A percentile compares a stretch with the other conserved stretches of the same genome.
Evolutionary conservation across 2,113 vertebrate species (phyloP).

Genomic region (Zosterops pallidus): DNA sequence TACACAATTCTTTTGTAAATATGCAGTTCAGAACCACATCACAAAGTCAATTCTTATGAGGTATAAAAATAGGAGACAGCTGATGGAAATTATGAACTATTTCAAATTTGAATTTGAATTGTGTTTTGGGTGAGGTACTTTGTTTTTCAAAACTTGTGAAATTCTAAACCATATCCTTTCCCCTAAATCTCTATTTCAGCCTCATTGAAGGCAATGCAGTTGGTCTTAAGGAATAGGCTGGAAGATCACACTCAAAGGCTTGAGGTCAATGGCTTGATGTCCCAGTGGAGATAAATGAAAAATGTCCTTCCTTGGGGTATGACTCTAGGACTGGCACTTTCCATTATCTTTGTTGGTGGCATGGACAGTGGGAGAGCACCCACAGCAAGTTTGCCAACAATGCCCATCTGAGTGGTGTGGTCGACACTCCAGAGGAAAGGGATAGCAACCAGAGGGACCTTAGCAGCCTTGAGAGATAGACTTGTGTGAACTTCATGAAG

Average conservation of each 20-base stretch:
- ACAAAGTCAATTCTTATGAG: not conserved
- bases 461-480: not conserved
- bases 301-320: fast-evolving
- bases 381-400: not conserved
- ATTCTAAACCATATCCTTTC: not conserved
- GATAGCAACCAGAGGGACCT: not conserved
- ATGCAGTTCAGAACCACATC: not conserved
- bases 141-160: not conserved
- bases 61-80: not conserved
- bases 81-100: not conserved
- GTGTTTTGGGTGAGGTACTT: not conserved
- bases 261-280: not conserved
- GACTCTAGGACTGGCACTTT: fast-evolving
- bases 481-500: not conserved
- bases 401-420: not conserved
- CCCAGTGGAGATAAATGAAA: not conserved
- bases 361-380: not conserved
- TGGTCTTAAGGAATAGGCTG: not conserved
- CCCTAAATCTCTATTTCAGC: not conserved
- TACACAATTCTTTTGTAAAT: not conserved
- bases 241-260: not conserved
- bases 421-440: not conserved
- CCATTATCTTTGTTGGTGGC: fast-evolving
- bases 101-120: not conserved
- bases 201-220: not conserved